Evolutionary conservation across 2,113 vertebrate species (phyloP).

Genomic region (Varanus komodoensis): DNA sequence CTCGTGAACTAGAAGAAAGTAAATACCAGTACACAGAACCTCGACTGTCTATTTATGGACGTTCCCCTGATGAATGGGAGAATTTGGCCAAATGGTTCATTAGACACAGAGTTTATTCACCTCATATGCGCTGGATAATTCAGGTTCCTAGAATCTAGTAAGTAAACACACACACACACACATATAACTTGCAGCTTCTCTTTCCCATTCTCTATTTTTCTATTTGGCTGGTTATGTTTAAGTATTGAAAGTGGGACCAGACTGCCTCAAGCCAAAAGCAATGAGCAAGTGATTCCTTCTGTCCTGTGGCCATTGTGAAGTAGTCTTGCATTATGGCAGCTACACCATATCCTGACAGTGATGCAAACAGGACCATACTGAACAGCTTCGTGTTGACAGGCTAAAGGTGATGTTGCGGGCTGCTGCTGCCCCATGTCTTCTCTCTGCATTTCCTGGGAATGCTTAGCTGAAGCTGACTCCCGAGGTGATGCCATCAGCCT

Average conservation of each 20-base stretch:
- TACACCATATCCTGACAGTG: not conserved
- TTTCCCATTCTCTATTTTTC: constrained; percentile 11
- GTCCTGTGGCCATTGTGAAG: not conserved
- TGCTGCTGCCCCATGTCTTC: not conserved
- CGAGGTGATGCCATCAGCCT: not conserved
- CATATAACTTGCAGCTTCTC: not conserved
- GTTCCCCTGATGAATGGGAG: constrained; percentile 88
- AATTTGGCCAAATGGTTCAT: constrained; percentile 93
- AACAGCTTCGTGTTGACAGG: not conserved
- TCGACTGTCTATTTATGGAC: constrained; percentile 93
- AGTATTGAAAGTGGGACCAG: constrained; percentile 26
- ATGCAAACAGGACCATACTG: not conserved
- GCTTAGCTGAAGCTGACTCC: not conserved
- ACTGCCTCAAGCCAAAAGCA: not conserved
- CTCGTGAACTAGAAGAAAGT: constrained; percentile 92
- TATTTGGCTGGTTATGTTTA: constrained; percentile 29
- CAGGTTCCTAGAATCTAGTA: constrained; percentile 98
- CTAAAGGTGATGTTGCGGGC: not conserved
- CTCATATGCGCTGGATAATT: constrained; percentile 97
- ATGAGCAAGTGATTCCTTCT: not conserved
- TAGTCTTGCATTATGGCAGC: not conserved
- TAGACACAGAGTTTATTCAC: constrained; percentile 93
- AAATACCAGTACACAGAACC: constrained; percentile 97
- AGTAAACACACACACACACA: constrained; percentile 71
- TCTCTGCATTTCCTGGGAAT: not conserved